Conservation (phyloP, 2,888 invertebrate genomes). For the Dolomedes plantarius region DNA sequence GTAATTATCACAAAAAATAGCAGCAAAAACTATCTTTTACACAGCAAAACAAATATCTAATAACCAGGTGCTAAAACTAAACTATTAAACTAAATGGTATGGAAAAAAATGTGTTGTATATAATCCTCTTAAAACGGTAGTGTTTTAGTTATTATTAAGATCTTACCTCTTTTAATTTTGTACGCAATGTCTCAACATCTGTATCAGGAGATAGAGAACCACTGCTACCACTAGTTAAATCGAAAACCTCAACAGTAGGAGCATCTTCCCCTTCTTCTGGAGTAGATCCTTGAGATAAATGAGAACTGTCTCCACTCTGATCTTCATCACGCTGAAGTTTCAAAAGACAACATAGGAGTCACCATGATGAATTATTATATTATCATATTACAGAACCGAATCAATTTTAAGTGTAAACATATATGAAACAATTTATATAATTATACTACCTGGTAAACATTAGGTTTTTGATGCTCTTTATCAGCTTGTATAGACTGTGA, state of each 20-base stretch:
- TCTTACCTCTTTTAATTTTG: conserved; percentile 77
- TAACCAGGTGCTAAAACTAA: no score
- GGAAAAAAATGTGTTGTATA: no score
- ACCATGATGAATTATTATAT: not conserved
- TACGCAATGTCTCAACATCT: conserved; percentile 77
- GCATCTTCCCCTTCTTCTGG: conserved; percentile 74
- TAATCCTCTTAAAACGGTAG: no score
- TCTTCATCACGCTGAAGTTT: conserved; percentile 63
- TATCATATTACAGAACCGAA: no score
- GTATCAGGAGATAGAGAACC: conserved; percentile 76
- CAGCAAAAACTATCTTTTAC: no score
- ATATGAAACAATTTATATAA: no score
- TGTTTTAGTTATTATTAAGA: no score
- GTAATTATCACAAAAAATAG: no score
- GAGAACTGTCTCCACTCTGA: conserved; percentile 69
- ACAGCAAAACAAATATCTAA: no score
- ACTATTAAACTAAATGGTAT: no score
- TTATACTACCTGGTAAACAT: conserved; percentile 78
- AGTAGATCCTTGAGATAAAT: conserved; percentile 72
- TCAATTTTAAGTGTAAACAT: no score
- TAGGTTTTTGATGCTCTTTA: conserved; percentile 89
- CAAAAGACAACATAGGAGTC: no score
- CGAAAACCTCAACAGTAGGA: conserved; percentile 74
- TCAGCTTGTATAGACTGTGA: conserved; percentile 95
- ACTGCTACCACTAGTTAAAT: conserved; percentile 76